Base-by-base conservation (phyloP, 2,113 vertebrate genomes). In the Cariama cristata region DNA sequence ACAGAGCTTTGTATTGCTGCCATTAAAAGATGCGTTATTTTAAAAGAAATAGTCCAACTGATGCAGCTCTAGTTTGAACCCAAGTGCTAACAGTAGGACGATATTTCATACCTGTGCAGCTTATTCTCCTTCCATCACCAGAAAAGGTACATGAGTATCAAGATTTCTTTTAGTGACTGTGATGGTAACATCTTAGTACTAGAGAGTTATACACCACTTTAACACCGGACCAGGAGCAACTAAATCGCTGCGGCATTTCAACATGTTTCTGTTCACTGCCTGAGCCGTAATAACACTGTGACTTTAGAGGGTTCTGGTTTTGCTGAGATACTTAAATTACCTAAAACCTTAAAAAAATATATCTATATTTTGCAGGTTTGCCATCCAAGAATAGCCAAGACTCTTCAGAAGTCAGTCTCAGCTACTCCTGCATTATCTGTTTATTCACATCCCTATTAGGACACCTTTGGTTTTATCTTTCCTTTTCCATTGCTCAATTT, bases 211-310 rank as follows among this genome's bases (percentile, higher is more conserved):
- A 18, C 33, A 35, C 2, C 18, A 32, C 11, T 24, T 30, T 47
- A 75, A 55, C 18, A 56, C 17, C 1, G 0, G 0, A 35, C 3
- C 6, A 30, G 27, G 17, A 21, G 12, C 27, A 67, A 15, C 13
- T 66, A 49, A 76, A 81, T 32, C 32, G 16, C 19, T 40, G 38
- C 0, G 0, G 11, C 14, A 52, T 67, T 72, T 92, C 42, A 56
- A 40, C 8, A 2, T 2, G 5, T 32, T 76, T 86, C 69, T 76
- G 27, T 27, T 60, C 23, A 8, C 64, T 44, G 27, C 6, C 60
- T 74, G 28, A 88, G 42, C 23, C 33, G 11, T n/a, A 28, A 23
- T 17, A 38, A 5, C 26, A 27, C 13, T 67, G 21, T 45, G 42
- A 7, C 13, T 66, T 81, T 23, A 66, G 23, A 86, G 24, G 24